A percentile compares a stretch with the other conserved stretches of the same genome.
These are phyloP conservation scores for Patagioenas fasciata DNA, from an alignment of 2,113 vertebrate genomes.

Conservation along the genomic window DNA sequence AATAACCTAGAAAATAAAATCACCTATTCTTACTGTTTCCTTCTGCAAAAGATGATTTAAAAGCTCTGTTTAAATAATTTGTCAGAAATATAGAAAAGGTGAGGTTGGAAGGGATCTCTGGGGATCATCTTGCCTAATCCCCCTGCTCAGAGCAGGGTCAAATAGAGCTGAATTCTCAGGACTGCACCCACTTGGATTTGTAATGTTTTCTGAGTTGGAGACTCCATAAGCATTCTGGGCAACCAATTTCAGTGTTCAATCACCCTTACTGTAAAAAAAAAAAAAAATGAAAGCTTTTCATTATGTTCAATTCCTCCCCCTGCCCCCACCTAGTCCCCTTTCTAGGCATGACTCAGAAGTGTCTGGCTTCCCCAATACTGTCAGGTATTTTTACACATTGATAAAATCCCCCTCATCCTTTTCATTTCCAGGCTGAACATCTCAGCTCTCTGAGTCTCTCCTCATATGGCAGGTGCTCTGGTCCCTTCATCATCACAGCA, in stretches of 20 bases:
- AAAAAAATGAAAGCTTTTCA: accelerated
- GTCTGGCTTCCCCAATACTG: not conserved
- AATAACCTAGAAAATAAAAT: not conserved
- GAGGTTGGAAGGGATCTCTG: not conserved
- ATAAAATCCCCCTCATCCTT: not conserved
- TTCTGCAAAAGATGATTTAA: not conserved
- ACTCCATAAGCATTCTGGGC: not conserved
- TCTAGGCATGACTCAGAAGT: not conserved
- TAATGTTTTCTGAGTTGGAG: not conserved
- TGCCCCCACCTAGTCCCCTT: not conserved
- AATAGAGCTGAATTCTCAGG: not conserved
- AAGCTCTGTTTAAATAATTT: not conserved
- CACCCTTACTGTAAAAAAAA: not conserved
- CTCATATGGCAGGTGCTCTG: not conserved
- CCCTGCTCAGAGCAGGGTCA: not conserved
- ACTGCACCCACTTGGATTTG: not conserved
- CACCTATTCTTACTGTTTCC: not conserved
- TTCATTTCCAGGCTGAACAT: not conserved
- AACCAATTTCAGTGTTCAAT: not conserved
- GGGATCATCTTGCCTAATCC: not conserved
- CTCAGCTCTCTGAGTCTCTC: not conserved
- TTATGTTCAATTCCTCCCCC: not conserved
- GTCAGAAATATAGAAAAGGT: not conserved
- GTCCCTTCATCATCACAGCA: not conserved
- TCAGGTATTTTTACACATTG: not conserved